Evolutionary conservation across 2,888 invertebrate genomes (phyloP), one percentile per base, ranked within the genome.

Genomic region (Cantharis nigra): DNA sequence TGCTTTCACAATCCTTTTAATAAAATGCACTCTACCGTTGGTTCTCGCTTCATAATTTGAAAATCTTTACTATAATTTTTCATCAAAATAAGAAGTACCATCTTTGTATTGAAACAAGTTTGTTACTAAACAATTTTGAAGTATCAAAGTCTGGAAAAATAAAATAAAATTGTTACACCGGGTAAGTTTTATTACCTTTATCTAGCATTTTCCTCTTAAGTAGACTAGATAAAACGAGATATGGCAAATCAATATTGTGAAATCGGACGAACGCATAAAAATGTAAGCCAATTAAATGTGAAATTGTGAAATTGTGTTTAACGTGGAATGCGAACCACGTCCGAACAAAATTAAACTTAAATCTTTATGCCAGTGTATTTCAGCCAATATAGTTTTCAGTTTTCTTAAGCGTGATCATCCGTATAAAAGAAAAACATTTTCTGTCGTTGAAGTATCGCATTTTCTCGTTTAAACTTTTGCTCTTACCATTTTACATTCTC

Each of bases 401-500:
- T 13, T 49, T n/a, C 7, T n/a, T n/a, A n/a, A 49, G 3, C 2
- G 49, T n/a, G 49, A 49, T n/a, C 49, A 49, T n/a, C 49, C 49
- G 49, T n/a, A 49, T 49, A 49, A 49, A 49, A 49, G 49, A 49
- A 49, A 49, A 49, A 49, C 49, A 49, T 49, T 49, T 49, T n/a
- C 49, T 49, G 7, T 49, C n/a, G 49, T 49, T 49, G 49, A 49
- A 49, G 49, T 49, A 49, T 49, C n/a, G 2, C n/a, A 49, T 49
- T 49, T 49, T n/a, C 49, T 49, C 49, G 49, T 49, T 49, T 49
- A 49, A 49, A 49, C 16, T 70, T 70, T 70, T 63, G 18, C 63
- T 14, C 63, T 49, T 16, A 63, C 71, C 62, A 71, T 71, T 71
- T 71, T 71, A 71, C 71, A 71, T 71, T 63, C 63, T 63, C 26